Evolutionary conservation across 1,140 invertebrate genomes (phyloP).

Genomic region (Drosophila tsacasi): DNA sequence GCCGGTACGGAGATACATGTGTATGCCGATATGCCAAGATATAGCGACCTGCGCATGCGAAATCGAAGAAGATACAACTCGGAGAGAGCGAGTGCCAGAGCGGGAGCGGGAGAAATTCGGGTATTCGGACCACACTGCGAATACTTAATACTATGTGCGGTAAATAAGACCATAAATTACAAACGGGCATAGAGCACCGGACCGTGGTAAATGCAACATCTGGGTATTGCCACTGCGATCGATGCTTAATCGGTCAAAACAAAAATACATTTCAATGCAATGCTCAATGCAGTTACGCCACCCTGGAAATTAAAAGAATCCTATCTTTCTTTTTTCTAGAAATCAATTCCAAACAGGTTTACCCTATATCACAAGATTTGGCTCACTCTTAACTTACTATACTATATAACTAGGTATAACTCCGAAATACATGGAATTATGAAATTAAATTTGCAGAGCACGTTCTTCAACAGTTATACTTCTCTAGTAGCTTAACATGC

Average conservation of each 20-base stretch:
- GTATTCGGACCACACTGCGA: conserved; percentile 23
- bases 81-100: conserved; percentile 10
- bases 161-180: conserved; percentile 57
- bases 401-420: too few species aligned
- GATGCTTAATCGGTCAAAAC: conserved; percentile 6
- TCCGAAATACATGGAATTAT: too few species aligned
- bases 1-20: conserved; percentile 6
- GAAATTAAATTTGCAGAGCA: too few species aligned
- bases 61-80: conserved; percentile 41
- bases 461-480: too few species aligned
- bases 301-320: too few species aligned
- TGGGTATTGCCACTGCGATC: conserved; percentile 22
- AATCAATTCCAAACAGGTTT: too few species aligned
- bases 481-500: too few species aligned
- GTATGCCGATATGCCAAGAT: conserved; percentile 3
- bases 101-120: background rate
- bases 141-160: conserved; percentile 44
- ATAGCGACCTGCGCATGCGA: conserved; percentile 69
- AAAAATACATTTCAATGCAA: background rate
- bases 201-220: conserved; percentile 33
- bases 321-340: background rate
- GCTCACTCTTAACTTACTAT: too few species aligned
- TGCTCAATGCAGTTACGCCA: background rate
- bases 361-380: too few species aligned
- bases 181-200: conserved; percentile 2